phyloP scores from a whole-genome alignment of 30 jellyfish, hydroid and myxozoan species.

The Turritopsis dohrnii region DNA sequence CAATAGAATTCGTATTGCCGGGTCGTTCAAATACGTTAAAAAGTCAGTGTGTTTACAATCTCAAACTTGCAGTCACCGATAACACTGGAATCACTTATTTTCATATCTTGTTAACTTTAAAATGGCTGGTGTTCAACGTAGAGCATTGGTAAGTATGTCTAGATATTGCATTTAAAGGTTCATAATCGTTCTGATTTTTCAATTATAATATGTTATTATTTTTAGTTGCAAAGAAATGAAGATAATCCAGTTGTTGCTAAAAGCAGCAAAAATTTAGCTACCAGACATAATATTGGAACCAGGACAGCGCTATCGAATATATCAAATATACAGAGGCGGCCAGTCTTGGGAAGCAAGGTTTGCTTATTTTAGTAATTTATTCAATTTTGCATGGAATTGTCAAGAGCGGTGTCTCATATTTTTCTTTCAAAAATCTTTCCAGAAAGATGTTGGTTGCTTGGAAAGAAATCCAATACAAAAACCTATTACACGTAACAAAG shows the following conservation, averaged over 20 bases:
- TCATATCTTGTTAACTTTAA: background rate
- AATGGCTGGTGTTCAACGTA: slow-evolving; percentile 24
- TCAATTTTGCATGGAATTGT: background rate
- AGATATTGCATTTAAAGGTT: background rate
- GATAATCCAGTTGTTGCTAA: slow-evolving; percentile 2
- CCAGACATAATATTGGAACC: background rate
- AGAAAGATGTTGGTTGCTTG: slow-evolving; percentile 1
- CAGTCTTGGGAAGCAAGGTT: background rate
- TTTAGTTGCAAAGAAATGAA: slow-evolving; percentile 2
- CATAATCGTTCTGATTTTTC: no score
- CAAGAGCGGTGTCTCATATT: background rate
- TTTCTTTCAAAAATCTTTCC: background rate
- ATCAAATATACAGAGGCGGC: slow-evolving; percentile 28
- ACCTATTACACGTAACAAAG: background rate
- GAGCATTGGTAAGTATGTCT: slow-evolving; percentile 7
- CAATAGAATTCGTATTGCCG: background rate
- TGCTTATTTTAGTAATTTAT: background rate
- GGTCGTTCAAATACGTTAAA: background rate
- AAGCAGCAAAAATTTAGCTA: slow-evolving; percentile 11
- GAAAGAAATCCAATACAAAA: background rate
- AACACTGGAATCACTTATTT: background rate
- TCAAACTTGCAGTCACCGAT: background rate
- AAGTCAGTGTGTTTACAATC: background rate
- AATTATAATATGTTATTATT: no score
- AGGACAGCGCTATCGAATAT: slow-evolving; percentile 29